A percentile compares a stretch with the other conserved stretches of the same genome.
phyloP scores from a whole-genome alignment of 1,140 invertebrate species.

The Drosophila biarmipes region DNA sequence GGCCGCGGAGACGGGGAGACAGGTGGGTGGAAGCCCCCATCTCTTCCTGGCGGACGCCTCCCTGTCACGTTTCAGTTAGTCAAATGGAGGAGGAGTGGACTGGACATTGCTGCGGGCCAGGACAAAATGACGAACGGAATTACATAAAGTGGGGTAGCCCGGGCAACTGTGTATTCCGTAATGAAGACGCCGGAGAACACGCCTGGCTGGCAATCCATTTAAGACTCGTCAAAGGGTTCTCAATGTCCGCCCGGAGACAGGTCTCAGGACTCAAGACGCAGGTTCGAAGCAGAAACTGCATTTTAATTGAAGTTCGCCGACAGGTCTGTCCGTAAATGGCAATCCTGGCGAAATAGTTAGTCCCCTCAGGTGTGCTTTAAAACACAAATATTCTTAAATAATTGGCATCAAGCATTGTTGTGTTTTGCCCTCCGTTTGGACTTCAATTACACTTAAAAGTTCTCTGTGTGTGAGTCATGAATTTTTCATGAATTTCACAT shows the following conservation, averaged over 20 bases:
- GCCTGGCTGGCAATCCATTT: constrained; percentile 5
- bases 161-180: background rate
- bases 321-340: background rate
- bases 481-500: no score
- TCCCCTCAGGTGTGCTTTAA: background rate
- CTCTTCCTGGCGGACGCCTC: constrained; percentile 3
- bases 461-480: constrained; percentile 23
- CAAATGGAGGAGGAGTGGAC: constrained; percentile 63
- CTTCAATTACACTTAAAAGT: constrained; percentile 20
- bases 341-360: background rate
- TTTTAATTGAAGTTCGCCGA: constrained; percentile 59
- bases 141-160: constrained; percentile 15
- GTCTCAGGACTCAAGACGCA: no score
- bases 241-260: constrained; percentile 9
- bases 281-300: constrained; percentile 6
- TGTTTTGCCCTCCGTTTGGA: background rate
- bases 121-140: constrained; percentile 34
- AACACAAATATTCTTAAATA: constrained; percentile 20
- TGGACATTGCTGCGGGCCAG: constrained; percentile 34
- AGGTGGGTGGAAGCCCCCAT: constrained; percentile 13
- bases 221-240: constrained; percentile 36
- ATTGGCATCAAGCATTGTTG: constrained; percentile 8
- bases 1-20: constrained; percentile 8
- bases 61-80: constrained; percentile 61
- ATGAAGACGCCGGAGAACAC: constrained; percentile 12